Evolutionary conservation across 2,797 vertebrate species (phyloP).

Genomic region (Enteromius thamalakanensis): DNA sequence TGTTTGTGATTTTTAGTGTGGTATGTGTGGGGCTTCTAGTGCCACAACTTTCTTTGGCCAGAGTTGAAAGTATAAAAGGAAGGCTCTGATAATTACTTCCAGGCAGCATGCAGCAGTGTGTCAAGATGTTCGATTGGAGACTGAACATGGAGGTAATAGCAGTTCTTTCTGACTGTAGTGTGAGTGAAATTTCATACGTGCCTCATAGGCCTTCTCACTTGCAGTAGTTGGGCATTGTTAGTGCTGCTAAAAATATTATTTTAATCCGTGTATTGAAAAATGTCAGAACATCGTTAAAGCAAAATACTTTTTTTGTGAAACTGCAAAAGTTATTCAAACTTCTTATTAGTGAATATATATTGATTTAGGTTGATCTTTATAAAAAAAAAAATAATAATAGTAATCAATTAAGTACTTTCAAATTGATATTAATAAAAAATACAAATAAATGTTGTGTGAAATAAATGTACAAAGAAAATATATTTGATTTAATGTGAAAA

Average conservation of each 20-base stretch:
- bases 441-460: background rate
- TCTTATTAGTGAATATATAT: background rate
- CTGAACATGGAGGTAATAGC: background rate
- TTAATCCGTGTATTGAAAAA: background rate
- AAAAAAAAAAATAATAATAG: background rate
- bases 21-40: conserved; percentile 11
- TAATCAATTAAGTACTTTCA: background rate
- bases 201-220: background rate
- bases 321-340: background rate
- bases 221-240: background rate
- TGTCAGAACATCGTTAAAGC: background rate
- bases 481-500: background rate
- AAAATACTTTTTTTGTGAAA: background rate
- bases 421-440: background rate
- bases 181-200: background rate
- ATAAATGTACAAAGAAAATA: too few relatives aligned
- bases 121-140: conserved; percentile 30
- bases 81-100: conserved; percentile 33
- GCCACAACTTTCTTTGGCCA: conserved; percentile 28
- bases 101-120: conserved; percentile 14
- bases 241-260: background rate
- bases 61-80: conserved; percentile 43
- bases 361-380: background rate
- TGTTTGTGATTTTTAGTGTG: conserved; percentile 15
- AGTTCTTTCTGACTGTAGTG: background rate